Evolutionary conservation across 2,888 invertebrate species (phyloP).

Genomic region (Melanotus villosus): DNA sequence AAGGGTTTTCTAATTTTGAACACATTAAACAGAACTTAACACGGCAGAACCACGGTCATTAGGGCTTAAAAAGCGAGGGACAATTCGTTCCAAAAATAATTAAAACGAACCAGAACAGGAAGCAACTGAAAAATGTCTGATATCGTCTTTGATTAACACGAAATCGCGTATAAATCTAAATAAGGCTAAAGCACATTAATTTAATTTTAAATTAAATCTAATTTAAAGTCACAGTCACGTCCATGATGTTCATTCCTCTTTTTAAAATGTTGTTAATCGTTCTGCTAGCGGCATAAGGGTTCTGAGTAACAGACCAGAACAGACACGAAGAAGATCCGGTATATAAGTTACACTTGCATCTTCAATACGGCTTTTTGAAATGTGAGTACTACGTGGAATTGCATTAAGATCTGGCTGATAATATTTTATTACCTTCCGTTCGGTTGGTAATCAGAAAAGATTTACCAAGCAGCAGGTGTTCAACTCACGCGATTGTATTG

Average conservation of each 20-base stretch:
- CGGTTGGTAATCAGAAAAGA: slow-evolving; percentile 10
- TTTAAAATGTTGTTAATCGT: slow-evolving; percentile 13
- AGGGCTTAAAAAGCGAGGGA: slow-evolving; percentile 12
- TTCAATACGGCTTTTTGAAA: not conserved
- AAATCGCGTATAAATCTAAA: not conserved
- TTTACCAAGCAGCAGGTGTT: slow-evolving; percentile 28
- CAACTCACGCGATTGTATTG: slow-evolving; percentile 4
- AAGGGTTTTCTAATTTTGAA: slow-evolving; percentile 43
- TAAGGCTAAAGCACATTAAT: not conserved
- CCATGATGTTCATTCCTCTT: not conserved
- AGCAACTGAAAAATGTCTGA: not conserved
- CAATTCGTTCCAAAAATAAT: slow-evolving; percentile 14
- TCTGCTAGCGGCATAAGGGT: slow-evolving; percentile 8
- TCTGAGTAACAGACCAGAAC: slow-evolving; percentile 32
- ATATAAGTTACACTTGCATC: slow-evolving; percentile 26
- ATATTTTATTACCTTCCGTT: slow-evolving; percentile 32
- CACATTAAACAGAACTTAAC: slow-evolving; percentile 26
- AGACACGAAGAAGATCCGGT: slow-evolving; percentile 26
- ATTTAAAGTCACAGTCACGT: slow-evolving; percentile 10
- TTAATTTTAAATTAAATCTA: slow-evolving; percentile 9
- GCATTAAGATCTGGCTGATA: too few relatives aligned
- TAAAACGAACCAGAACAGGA: not conserved
- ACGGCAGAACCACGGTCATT: slow-evolving; percentile 21
- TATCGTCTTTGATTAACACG: not conserved
- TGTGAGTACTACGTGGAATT: not conserved